These are phyloP conservation scores for Acronicta alni DNA, from an alignment of 2,888 invertebrate species.

Conservation along the genomic window DNA sequence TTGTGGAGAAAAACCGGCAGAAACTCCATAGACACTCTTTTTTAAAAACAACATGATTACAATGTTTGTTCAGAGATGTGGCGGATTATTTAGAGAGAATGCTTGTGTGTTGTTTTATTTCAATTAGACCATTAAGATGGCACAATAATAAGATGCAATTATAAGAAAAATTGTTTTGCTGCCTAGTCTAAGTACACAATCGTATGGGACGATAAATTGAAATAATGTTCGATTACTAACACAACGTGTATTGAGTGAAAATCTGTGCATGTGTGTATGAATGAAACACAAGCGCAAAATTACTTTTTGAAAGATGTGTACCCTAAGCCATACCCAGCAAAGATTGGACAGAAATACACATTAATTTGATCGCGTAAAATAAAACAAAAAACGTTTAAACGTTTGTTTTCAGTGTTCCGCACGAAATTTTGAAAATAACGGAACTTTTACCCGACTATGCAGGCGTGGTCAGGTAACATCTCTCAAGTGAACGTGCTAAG, in stretches of 20 bases:
- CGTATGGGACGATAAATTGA: conserved; percentile 2
- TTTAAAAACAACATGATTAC: too few species aligned
- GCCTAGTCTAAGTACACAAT: background rate
- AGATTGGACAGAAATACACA: conserved; percentile 75
- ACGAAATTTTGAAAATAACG: conserved; percentile 41
- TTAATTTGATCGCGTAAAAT: conserved; percentile 44
- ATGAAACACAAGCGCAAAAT: conserved; percentile 57
- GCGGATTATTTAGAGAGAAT: too few species aligned
- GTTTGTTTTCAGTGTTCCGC: conserved; percentile 23
- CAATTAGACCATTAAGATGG: background rate
- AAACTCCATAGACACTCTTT: too few species aligned
- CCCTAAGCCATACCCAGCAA: conserved; percentile 81
- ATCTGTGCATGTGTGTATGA: conserved; percentile 48
- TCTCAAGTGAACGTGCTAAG: conserved; percentile 83
- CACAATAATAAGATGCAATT: background rate
- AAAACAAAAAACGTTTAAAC: too few species aligned
- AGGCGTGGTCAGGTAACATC: conserved; percentile 86
- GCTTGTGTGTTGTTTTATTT: too few species aligned
- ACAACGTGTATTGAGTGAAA: conserved; percentile 23
- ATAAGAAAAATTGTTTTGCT: background rate
- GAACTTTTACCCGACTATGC: conserved; percentile 68
- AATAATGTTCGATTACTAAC: conserved; percentile 3
- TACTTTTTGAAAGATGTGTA: conserved; percentile 85
- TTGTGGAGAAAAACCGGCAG: too few species aligned
- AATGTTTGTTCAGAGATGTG: too few species aligned